Conservation (phyloP, 1,140 invertebrate genomes). For the Drosophila albomicans region DNA sequence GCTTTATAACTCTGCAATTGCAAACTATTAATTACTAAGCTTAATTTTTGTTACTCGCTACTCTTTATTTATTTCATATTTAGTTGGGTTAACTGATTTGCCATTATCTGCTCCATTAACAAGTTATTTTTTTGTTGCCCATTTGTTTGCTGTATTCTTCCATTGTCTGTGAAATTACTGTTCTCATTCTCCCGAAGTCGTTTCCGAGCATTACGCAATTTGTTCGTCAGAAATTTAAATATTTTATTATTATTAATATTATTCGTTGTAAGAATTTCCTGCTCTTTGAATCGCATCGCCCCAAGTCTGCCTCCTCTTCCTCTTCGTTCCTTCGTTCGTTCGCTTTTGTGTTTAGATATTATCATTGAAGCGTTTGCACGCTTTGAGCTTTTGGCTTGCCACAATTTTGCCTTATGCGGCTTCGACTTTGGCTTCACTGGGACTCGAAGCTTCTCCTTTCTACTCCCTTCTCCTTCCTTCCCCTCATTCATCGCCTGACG, state of each 20-base stretch:
- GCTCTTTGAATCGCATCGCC: background rate
- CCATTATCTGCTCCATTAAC: too few species aligned
- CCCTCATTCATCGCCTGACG: background rate
- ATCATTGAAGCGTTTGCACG: constrained; percentile 60
- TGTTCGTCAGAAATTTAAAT: background rate
- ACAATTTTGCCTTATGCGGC: constrained; percentile 73
- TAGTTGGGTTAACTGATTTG: too few species aligned
- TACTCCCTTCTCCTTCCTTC: background rate
- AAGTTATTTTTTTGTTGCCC: too few species aligned
- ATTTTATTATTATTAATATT: constrained; percentile 13
- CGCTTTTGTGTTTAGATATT: constrained; percentile 32
- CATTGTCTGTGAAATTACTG: background rate
- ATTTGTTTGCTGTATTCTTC: background rate
- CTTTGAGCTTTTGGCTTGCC: constrained; percentile 66
- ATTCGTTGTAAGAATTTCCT: constrained; percentile 1
- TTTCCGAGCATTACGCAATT: background rate
- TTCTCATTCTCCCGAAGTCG: too few species aligned
- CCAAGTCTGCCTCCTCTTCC: background rate
- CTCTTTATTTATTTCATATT: too few species aligned
- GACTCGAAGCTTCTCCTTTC: background rate
- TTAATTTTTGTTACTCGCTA: too few species aligned
- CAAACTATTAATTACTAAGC: too few species aligned
- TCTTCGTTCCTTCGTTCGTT: background rate
- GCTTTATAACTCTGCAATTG: too few species aligned
- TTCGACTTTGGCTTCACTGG: constrained; percentile 27